Evolutionary conservation across 1,140 invertebrate genomes (phyloP), one percentile per base, ranked within the genome.

Genomic region (Parasteatoda tepidariorum): DNA sequence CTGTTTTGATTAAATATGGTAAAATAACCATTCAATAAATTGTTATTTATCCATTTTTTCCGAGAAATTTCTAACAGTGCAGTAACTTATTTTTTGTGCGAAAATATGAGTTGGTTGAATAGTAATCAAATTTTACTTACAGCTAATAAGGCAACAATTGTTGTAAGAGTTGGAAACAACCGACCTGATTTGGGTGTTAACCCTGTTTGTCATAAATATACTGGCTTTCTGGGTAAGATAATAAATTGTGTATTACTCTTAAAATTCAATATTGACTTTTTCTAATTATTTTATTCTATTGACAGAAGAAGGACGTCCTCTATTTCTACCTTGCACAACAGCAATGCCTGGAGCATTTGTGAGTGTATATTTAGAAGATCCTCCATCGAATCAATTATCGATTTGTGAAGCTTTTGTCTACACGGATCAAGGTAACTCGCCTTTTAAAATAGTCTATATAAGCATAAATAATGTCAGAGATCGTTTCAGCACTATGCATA

Each of bases 401-500:
- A 95, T 98, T n/a, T 98, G 96, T 88, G 96, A 98, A 90, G 95
- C 95, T 0, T 97, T 98, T 87, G 96, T 97, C 15, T 98, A 97
- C 87, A 97, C 96, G 0, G 96, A 97, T 90, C 96, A 97, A 86
- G 90, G 92, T 92, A 88, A 85, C 84, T 22, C n/a, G n/a, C n/a
- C n/a, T n/a, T n/a, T n/a, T n/a, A n/a, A n/a, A 61, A 61, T n/a
- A n/a, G n/a, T n/a, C n/a, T n/a, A n/a, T n/a, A n/a, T n/a, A n/a
- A n/a, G n/a, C n/a, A n/a, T n/a, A n/a, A n/a, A n/a, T n/a, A n/a
- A n/a, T n/a, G n/a, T n/a, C n/a, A n/a, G n/a, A n/a, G n/a, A n/a
- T n/a, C n/a, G n/a, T n/a, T n/a, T n/a, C n/a, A n/a, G n/a, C n/a
- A n/a, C n/a, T n/a, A n/a, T n/a, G n/a, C n/a, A n/a, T n/a, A n/a